Evolutionary conservation across 2,888 invertebrate genomes (phyloP).

Genomic region (Mesorhabditis belari): DNA sequence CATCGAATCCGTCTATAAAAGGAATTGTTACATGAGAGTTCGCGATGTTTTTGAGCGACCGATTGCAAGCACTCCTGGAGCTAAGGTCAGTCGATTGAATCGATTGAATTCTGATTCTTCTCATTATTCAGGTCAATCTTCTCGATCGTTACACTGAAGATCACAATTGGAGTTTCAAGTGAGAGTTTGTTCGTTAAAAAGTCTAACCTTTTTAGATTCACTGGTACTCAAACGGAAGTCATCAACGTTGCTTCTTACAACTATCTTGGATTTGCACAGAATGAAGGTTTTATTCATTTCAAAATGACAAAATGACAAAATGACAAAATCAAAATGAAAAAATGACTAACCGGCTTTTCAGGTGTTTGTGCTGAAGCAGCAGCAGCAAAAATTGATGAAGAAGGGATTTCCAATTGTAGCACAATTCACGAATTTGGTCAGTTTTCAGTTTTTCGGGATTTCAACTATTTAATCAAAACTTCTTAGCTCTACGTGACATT

Average conservation of each 20-base stretch:
- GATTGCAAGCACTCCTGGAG: slow-evolving; percentile 77
- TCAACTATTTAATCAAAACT: too few species aligned
- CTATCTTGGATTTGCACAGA: slow-evolving; percentile 92
- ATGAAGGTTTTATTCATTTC: slow-evolving; percentile 64
- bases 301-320: too few species aligned
- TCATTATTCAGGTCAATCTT: slow-evolving; percentile 12
- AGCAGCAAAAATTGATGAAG: slow-evolving; percentile 65
- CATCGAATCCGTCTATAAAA: slow-evolving; percentile 48
- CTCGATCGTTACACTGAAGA: slow-evolving; percentile 69
- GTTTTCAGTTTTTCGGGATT: slow-evolving; percentile 1
- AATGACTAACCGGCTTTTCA: too few species aligned
- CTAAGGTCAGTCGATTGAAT: slow-evolving; percentile 19
- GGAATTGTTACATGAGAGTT: slow-evolving; percentile 61
- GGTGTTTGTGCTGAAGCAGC: slow-evolving; percentile 74
- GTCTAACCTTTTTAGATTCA: slow-evolving; percentile 10
- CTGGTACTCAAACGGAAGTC: slow-evolving; percentile 36
- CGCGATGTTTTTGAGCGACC: slow-evolving; percentile 69
- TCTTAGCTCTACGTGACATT: too few species aligned
- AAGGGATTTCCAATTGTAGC: slow-evolving; percentile 70
- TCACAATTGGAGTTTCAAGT: slow-evolving; percentile 88
- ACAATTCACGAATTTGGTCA: slow-evolving; percentile 29
- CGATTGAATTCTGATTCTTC: too few species aligned
- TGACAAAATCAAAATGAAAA: too few species aligned
- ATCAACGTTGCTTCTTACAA: slow-evolving; percentile 92
- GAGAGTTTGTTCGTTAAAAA: too few species aligned